Evolutionary conservation across 2,888 invertebrate genomes (phyloP).

Genomic region (Bellardia pandia): DNA sequence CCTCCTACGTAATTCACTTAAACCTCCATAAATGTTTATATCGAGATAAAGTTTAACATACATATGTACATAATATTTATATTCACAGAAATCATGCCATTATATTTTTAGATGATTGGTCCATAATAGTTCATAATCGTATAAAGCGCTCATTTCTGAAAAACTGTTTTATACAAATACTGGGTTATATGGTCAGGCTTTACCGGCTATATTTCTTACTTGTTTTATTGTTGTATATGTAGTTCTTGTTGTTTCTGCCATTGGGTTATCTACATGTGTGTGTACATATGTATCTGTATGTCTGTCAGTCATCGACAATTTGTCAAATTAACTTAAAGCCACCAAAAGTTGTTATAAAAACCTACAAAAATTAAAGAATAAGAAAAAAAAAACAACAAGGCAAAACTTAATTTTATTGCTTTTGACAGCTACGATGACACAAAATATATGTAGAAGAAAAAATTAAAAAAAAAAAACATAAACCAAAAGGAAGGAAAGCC

Average conservation of each 20-base stretch:
- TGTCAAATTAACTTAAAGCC: conserved; percentile 66
- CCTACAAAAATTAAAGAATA: neutral
- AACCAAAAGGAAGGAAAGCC: conserved; percentile 5
- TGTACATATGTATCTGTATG: neutral
- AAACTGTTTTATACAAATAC: neutral
- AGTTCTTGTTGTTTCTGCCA: conserved; percentile 11
- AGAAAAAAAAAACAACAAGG: conserved; percentile 10
- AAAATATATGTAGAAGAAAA: neutral
- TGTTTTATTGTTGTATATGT: neutral
- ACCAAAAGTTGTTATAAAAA: conserved; percentile 30
- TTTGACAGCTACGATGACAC: conserved; percentile 23
- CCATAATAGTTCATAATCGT: too few relatives aligned
- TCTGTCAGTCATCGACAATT: conserved; percentile 50
- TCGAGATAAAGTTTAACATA: too few relatives aligned
- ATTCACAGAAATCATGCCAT: too few relatives aligned
- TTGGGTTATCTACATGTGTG: neutral
- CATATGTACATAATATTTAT: too few relatives aligned
- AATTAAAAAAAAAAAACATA: neutral
- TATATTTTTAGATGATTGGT: too few relatives aligned
- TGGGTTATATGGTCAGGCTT: too few relatives aligned
- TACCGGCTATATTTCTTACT: neutral
- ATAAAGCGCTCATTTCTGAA: neutral
- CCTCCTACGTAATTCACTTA: too few relatives aligned
- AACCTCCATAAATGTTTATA: too few relatives aligned
- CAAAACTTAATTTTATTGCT: conserved; percentile 44